A percentile compares a stretch with the other conserved stretches of the same genome.
phyloP scores from a whole-genome alignment of 2,797 vertebrate genomes.

The Pseudotriccus pelzelni region DNA sequence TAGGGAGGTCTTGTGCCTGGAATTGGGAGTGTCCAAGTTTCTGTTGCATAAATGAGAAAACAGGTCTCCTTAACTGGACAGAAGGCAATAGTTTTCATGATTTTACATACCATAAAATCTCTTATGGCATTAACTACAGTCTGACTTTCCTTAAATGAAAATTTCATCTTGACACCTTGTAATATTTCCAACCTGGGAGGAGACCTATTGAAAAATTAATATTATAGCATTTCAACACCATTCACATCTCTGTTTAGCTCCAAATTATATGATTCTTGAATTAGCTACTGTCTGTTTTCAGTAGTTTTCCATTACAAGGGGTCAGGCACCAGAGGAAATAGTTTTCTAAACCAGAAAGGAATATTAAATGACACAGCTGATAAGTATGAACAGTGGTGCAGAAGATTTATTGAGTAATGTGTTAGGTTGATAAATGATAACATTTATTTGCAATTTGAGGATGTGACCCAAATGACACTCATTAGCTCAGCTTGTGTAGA shows the following conservation, averaged over 20 bases:
- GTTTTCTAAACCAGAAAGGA: slow-evolving; percentile 69
- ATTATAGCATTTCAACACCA: neutral
- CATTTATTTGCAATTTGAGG: slow-evolving; percentile 78
- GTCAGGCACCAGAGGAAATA: slow-evolving; percentile 61
- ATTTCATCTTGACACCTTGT: neutral
- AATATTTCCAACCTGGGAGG: neutral
- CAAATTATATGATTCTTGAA: slow-evolving; percentile 49
- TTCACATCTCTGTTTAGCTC: slow-evolving; percentile 45
- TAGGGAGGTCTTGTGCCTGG: neutral
- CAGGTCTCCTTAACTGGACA: neutral
- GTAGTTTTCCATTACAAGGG: slow-evolving; percentile 58
- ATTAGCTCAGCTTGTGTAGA: slow-evolving; percentile 71
- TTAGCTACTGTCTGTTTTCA: slow-evolving; percentile 57
- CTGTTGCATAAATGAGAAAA: neutral
- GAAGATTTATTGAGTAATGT: slow-evolving; percentile 75
- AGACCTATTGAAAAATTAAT: neutral
- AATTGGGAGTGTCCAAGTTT: neutral
- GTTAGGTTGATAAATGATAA: slow-evolving; percentile 75
- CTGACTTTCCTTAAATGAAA: neutral
- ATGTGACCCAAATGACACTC: slow-evolving; percentile 75
- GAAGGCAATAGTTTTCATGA: neutral
- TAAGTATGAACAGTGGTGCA: slow-evolving; percentile 63
- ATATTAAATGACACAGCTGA: slow-evolving; percentile 56
- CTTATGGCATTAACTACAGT: neutral
- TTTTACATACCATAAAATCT: neutral